phyloP scores from a whole-genome alignment of 1,140 invertebrate species.

The Lycorma delicatula region DNA sequence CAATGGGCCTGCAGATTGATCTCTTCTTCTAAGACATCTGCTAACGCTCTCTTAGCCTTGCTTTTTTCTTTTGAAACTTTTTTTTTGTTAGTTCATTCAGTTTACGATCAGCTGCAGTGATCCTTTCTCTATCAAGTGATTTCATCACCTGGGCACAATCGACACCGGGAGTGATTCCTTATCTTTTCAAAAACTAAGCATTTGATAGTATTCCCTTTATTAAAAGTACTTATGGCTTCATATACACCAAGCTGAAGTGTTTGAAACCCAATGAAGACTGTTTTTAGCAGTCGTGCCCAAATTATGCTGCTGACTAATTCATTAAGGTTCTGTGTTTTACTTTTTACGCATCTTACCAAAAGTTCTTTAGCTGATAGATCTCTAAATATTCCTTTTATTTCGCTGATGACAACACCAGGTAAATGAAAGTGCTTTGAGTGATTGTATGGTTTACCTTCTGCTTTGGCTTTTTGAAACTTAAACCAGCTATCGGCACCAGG shows the following conservation, averaged over 20 bases:
- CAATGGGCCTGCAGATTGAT: too few species aligned
- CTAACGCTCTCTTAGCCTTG: too few species aligned
- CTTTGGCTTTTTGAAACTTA: conserved; percentile 13
- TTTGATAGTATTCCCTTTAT: too few species aligned
- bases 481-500: conserved; percentile 9
- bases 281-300: not conserved
- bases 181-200: too few species aligned
- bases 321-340: conserved; percentile 11
- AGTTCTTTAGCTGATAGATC: conserved; percentile 2
- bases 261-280: not conserved
- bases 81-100: too few species aligned
- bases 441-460: conserved; percentile 7
- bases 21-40: too few species aligned
- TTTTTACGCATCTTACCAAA: conserved; percentile 11
- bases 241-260: conserved; percentile 7
- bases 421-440: conserved; percentile 14
- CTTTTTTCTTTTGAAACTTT: too few species aligned
- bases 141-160: too few species aligned
- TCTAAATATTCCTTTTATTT: conserved; percentile 15
- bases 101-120: too few species aligned
- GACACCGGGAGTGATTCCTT: too few species aligned
- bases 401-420: conserved; percentile 6
- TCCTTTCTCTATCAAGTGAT: too few species aligned
- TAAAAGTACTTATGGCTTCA: conserved; percentile 13
- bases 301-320: conserved; percentile 11